Evolutionary conservation across 53 echinoderm and acorn worm species (phyloP).

Genomic region (Echinarachnius parma): DNA sequence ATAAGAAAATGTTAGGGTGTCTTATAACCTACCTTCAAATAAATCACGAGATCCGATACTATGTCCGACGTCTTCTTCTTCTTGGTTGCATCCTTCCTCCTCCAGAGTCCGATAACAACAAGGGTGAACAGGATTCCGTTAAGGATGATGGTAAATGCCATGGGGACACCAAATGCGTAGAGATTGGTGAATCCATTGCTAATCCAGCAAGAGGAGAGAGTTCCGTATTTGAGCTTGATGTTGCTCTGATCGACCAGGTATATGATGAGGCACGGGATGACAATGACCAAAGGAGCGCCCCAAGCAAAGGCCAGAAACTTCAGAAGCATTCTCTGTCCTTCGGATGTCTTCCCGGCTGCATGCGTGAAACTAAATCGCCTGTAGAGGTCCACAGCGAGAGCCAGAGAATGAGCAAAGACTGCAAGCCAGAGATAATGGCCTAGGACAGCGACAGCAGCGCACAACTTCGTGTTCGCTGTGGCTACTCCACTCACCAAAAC

Average conservation of each 20-base stretch:
- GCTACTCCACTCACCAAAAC: conserved; percentile 50
- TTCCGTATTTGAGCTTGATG: conserved; percentile 49
- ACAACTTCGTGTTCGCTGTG: conserved; percentile 29
- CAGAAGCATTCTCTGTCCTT: neutral
- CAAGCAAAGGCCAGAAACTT: conserved; percentile 34
- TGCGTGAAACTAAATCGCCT: conserved; percentile 31
- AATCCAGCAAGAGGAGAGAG: conserved; percentile 52
- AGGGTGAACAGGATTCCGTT: conserved; percentile 55
- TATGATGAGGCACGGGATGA: conserved; percentile 52
- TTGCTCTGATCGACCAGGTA: conserved; percentile 43
- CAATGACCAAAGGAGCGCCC: conserved; percentile 36
- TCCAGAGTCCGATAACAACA: conserved; percentile 51
- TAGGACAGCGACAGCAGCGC: conserved; percentile 52
- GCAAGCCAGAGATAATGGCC: conserved; percentile 69
- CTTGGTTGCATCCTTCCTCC: conserved; percentile 4
- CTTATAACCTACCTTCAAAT: conserved; percentile 25
- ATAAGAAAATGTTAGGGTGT: too few species aligned
- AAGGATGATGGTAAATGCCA: conserved; percentile 25
- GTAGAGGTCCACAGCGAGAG: conserved; percentile 59
- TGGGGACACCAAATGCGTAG: conserved; percentile 54
- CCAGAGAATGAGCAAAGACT: conserved; percentile 48
- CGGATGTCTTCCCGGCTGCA: conserved; percentile 11
- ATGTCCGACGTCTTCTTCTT: conserved; percentile 8
- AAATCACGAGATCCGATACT: neutral
- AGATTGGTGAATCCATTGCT: conserved; percentile 41